Evolutionary conservation across 92 coral and sea anemone species (phyloP).

Genomic region (Actinostola sp.): DNA sequence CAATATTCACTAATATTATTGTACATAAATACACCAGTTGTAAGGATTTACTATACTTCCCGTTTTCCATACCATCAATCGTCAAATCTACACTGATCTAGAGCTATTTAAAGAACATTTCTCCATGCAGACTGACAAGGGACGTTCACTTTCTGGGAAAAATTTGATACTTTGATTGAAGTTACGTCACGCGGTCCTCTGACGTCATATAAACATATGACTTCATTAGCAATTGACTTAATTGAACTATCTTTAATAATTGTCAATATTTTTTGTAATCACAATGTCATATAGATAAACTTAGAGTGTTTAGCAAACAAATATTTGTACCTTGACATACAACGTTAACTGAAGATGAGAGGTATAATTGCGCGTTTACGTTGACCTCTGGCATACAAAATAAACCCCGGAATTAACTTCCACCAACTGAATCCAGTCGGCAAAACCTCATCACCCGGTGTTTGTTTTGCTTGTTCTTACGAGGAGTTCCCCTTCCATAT

Average conservation of each 20-base stretch:
- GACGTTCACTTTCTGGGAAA: background rate
- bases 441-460: too few relatives aligned
- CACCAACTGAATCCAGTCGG: too few relatives aligned
- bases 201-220: background rate
- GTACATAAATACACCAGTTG: background rate
- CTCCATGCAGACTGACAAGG: background rate
- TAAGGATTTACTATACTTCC: background rate
- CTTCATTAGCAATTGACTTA: background rate
- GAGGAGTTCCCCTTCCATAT: too few relatives aligned
- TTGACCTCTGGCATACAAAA: too few relatives aligned
- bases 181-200: background rate
- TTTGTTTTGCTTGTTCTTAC: too few relatives aligned
- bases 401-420: too few relatives aligned
- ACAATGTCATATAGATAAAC: background rate
- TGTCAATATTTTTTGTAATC: too few relatives aligned
- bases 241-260: background rate
- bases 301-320: background rate
- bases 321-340: too few relatives aligned
- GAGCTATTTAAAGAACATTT: background rate
- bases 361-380: too few relatives aligned
- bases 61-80: background rate
- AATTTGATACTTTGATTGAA: background rate
- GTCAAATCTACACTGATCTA: background rate
- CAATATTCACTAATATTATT: too few relatives aligned
- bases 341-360: too few relatives aligned